These are phyloP conservation scores for Pteropus rufus DNA, from an alignment of 2,797 vertebrate genomes.

Conservation along the genomic window DNA sequence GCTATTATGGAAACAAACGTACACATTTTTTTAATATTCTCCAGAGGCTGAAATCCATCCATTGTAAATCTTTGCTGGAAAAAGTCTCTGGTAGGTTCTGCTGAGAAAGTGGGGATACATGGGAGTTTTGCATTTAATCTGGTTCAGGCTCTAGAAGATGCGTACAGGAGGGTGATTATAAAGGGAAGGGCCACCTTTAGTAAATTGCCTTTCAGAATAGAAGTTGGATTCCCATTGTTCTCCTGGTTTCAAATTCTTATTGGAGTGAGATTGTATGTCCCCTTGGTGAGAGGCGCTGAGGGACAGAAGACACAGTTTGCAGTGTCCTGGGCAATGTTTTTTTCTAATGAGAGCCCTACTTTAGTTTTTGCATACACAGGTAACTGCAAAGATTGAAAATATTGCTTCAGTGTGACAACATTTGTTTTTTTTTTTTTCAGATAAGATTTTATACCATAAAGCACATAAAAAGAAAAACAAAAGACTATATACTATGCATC, in stretches of 20 bases:
- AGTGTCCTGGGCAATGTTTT: neutral
- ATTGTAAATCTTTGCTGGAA: neutral
- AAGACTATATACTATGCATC: neutral
- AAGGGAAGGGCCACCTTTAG: neutral
- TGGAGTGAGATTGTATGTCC: neutral
- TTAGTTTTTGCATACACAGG: neutral
- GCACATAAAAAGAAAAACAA: neutral
- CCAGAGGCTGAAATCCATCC: neutral
- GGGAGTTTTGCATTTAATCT: neutral
- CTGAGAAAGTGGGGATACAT: neutral
- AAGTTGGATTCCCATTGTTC: neutral
- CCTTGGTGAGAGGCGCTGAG: neutral
- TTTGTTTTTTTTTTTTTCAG: neutral
- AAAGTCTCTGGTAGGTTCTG: neutral
- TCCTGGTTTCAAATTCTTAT: neutral
- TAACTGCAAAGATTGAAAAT: neutral
- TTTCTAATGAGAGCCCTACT: neutral
- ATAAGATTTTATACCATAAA: neutral
- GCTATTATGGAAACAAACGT: slow-evolving; percentile 69
- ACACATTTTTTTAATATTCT: slow-evolving; percentile 62
- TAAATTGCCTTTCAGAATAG: neutral
- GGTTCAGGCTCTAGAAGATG: neutral
- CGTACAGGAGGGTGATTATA: fast-evolving
- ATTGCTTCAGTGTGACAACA: neutral
- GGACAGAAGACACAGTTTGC: neutral